Evolutionary conservation across 2,797 vertebrate species (phyloP).

Genomic region (Cottoperca gobio): DNA sequence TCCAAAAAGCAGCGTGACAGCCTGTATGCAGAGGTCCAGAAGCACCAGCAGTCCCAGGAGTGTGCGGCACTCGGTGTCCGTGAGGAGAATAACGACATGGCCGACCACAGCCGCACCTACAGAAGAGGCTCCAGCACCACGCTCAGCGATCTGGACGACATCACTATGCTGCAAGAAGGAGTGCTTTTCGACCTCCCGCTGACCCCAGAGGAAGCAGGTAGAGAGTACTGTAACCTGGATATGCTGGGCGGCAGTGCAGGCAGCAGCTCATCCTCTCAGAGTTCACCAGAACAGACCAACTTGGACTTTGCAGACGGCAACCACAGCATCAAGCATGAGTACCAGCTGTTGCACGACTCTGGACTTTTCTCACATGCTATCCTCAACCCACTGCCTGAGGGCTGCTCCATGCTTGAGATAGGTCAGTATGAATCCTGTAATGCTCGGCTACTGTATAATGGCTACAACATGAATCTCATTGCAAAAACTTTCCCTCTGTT

Average conservation of each 20-base stretch:
- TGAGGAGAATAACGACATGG: conserved; percentile 69
- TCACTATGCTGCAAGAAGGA: conserved; percentile 87
- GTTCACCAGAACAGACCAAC: conserved; percentile 88
- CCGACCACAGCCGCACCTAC: conserved; percentile 81
- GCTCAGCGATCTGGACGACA: conserved; percentile 90
- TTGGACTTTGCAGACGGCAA: conserved; percentile 85
- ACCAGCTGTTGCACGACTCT: conserved; percentile 88
- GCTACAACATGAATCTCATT: background rate
- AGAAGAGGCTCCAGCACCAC: conserved; percentile 87
- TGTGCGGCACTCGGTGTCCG: conserved; percentile 39
- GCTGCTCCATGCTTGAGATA: conserved; percentile 87
- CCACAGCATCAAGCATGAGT: conserved; percentile 89
- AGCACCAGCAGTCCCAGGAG: conserved; percentile 91
- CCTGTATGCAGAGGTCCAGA: conserved; percentile 94
- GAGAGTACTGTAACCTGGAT: conserved; percentile 89
- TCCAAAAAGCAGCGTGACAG: conserved; percentile 95
- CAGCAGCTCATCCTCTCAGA: conserved; percentile 87
- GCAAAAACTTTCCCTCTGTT: conserved; percentile 15
- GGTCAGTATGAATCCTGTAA: conserved; percentile 77
- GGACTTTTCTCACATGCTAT: conserved; percentile 83
- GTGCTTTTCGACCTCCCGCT: conserved; percentile 92
- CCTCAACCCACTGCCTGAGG: conserved; percentile 77
- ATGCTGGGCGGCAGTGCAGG: conserved; percentile 83
- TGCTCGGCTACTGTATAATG: background rate
- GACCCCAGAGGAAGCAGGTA: conserved; percentile 86